Percentiles rank a stretch among this genome's conserved stretches.
phyloP scores from a whole-genome alignment of 2,888 invertebrate species.

The Heteropelma amictum region DNA sequence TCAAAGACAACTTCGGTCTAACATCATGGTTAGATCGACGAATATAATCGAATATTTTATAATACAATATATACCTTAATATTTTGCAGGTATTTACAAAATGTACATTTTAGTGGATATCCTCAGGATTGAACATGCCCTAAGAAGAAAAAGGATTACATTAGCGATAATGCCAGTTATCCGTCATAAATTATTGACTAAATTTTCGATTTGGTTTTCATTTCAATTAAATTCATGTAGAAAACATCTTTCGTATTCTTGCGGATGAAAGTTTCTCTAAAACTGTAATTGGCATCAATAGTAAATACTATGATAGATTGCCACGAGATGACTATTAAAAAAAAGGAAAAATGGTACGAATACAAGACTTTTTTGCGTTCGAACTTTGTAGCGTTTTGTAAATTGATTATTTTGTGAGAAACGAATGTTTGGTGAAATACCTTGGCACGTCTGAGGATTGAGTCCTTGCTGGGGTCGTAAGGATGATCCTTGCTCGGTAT shows the following conservation, averaged over 20 bases:
- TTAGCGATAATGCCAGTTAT: not conserved
- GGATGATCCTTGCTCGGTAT: constrained; percentile 99
- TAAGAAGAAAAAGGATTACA: constrained; percentile 75
- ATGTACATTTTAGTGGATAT: constrained; percentile 79
- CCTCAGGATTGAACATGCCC: constrained; percentile 94
- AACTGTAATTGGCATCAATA: no score
- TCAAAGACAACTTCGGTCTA: constrained; percentile 14
- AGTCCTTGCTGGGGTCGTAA: constrained; percentile 99
- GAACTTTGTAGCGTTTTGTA: not conserved
- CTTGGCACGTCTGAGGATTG: constrained; percentile 95
- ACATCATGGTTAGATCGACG: constrained; percentile 3
- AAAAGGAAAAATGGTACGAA: no score
- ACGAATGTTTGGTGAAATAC: no score
- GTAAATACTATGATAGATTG: no score
- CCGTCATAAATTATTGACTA: not conserved
- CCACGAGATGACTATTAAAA: no score
- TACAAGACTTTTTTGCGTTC: no score
- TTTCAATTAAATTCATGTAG: not conserved
- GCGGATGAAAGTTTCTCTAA: no score
- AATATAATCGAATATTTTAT: constrained; percentile 38
- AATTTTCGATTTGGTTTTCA: not conserved
- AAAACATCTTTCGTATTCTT: not conserved
- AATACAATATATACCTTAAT: constrained; percentile 43
- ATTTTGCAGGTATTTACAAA: constrained; percentile 38
- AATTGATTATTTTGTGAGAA: no score